Conservation (phyloP, 2,113 vertebrate species). For the Corydoras sp. region DNA sequence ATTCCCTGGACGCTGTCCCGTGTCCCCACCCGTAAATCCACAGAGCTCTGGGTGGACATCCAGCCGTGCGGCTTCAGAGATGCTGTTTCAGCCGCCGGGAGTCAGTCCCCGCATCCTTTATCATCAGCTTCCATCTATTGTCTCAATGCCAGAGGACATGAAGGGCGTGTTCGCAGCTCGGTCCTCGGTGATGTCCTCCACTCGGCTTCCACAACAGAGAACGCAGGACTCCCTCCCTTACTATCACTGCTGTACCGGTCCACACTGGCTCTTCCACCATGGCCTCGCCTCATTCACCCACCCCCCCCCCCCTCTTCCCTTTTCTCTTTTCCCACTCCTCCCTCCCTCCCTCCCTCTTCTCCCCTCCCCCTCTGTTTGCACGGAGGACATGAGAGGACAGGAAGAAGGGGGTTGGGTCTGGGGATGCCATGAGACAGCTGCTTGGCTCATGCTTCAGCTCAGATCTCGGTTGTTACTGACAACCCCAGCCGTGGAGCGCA, state of each 20-base stretch:
- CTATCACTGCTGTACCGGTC: slow-evolving; percentile 8
- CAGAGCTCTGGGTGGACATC: slow-evolving; percentile 25
- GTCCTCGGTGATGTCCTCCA: slow-evolving; percentile 5
- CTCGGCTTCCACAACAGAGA: background rate
- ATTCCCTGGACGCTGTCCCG: slow-evolving; percentile 14
- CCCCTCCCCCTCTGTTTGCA: slow-evolving; percentile 33
- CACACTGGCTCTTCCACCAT: slow-evolving; percentile 33
- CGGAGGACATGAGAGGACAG: slow-evolving; percentile 21
- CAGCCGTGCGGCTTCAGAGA: slow-evolving; percentile 44
- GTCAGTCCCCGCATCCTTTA: slow-evolving; percentile 33
- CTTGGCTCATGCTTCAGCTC: slow-evolving; percentile 30
- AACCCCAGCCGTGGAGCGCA: slow-evolving; percentile 26
- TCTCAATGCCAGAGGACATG: slow-evolving; percentile 22
- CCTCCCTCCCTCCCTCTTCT: slow-evolving; percentile 36
- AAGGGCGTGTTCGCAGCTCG: slow-evolving; percentile 3
- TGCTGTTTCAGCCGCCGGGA: slow-evolving; percentile 19
- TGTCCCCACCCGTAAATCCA: slow-evolving; percentile 26
- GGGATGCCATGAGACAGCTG: slow-evolving; percentile 38
- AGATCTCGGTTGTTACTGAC: slow-evolving; percentile 31
- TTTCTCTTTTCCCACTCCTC: slow-evolving; percentile 30
- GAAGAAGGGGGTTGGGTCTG: slow-evolving; percentile 39
- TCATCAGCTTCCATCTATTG: slow-evolving; percentile 35
- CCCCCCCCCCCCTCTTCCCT: slow-evolving; percentile 37
- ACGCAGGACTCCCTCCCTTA: slow-evolving; percentile 6
- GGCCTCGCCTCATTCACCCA: slow-evolving; percentile 14